phyloP scores from a whole-genome alignment of 2,888 invertebrate species.

The Drosophila phalerata region DNA sequence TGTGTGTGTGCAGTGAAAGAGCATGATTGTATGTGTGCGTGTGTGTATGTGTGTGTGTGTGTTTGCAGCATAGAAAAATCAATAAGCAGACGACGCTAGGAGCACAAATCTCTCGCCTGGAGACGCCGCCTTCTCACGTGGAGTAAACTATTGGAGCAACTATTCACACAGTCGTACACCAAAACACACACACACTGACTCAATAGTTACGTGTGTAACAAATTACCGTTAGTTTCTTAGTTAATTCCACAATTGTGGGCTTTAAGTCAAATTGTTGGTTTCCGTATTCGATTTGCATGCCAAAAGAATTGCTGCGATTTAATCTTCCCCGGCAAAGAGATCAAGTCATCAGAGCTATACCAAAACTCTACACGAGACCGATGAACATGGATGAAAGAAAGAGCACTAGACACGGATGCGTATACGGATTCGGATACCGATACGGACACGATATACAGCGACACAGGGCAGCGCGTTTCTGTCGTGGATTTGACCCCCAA shows the following conservation, averaged over 20 bases:
- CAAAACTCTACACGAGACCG: neutral
- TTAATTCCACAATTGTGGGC: constrained; percentile 2
- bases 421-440: neutral
- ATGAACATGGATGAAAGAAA: neutral
- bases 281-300: neutral
- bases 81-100: constrained; percentile 45
- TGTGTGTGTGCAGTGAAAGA: constrained; percentile 10
- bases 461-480: constrained; percentile 51
- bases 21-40: constrained; percentile 9
- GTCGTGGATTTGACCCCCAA: constrained; percentile 57
- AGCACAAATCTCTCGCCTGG: constrained; percentile 23
- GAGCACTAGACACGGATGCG: constrained; percentile 11
- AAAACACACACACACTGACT: neutral
- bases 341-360: neutral
- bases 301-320: neutral
- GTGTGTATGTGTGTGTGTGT: constrained; percentile 16
- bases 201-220: constrained; percentile 8
- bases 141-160: constrained; percentile 28
- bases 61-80: constrained; percentile 60
- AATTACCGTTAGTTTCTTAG: constrained; percentile 52
- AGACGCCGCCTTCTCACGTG: constrained; percentile 46
- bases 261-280: neutral
- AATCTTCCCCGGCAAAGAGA: neutral
- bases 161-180: neutral
- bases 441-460: constrained; percentile 11